A percentile compares a stretch with the other conserved stretches of the same genome.
Evolutionary conservation across 2,797 vertebrate species (phyloP).

Genomic region (Amblyopsis hoosieri): DNA sequence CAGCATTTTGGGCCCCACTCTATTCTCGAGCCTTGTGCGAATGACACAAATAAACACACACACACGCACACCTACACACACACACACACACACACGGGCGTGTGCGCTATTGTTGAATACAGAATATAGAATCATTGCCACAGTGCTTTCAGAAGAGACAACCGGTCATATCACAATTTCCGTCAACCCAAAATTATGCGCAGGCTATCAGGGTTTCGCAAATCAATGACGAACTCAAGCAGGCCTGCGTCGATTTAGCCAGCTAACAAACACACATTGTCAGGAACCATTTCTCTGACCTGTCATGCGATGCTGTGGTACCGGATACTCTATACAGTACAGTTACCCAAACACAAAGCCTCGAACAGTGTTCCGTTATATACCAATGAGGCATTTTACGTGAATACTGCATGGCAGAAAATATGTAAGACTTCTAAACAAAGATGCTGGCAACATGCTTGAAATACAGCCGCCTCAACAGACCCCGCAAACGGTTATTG

Average conservation of each 20-base stretch:
- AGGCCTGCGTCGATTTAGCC: too few relatives aligned
- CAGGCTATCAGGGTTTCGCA: too few relatives aligned
- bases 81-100: too few relatives aligned
- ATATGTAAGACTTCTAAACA: conserved; percentile 43
- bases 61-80: too few relatives aligned
- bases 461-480: conserved; percentile 58
- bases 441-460: conserved; percentile 53
- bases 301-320: background rate
- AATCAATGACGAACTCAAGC: too few relatives aligned
- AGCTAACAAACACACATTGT: too few relatives aligned
- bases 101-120: background rate
- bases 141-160: background rate
- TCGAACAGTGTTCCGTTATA: conserved; percentile 19
- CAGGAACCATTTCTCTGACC: too few relatives aligned
- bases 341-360: background rate
- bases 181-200: too few relatives aligned
- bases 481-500: conserved; percentile 69
- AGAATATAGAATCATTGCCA: background rate
- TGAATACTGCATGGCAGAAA: conserved; percentile 18
- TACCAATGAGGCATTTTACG: conserved; percentile 32
- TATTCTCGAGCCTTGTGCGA: background rate
- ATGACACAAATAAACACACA: too few relatives aligned
- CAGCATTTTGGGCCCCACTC: background rate
- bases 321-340: background rate
- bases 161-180: too few relatives aligned